Base-by-base conservation (phyloP, 2,888 invertebrate species). In the Callyntrura sp. region DNA sequence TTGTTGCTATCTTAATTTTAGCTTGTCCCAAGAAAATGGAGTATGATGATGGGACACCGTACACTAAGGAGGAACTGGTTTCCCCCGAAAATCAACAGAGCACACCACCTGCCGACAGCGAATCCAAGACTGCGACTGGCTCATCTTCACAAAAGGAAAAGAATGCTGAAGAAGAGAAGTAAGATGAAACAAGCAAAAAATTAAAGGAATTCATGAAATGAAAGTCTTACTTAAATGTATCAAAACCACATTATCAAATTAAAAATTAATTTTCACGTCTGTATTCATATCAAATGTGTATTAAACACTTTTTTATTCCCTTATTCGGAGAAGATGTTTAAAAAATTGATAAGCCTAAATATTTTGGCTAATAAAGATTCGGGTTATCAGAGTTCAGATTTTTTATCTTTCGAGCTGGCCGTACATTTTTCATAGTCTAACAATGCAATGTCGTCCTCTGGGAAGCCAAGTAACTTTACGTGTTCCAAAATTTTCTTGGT, bases 21-120 rank as follows among this genome's bases (percentile, higher is more conserved):
- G 11, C 70, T 1, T 85, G 84, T 25, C 85, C 85, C 11, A 51
- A 55, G 43, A 90, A 88, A 35, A 86, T 90, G 85, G 90, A 90
- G 17, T 35, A 88, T 45, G 90, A 90, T 73, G 90, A 90, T 62
- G 90, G 90, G 17, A 88, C 87, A 0, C 57, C 43, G 35, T 90
- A 90, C 82, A 84, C 79, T 14, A 90, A 88, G 35, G 85, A 88
- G 5, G 90, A 88, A 25, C 25, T 84, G 0, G 84, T 84, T 5
- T 83, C 90, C 23, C 3, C 43, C 35, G 11, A 45, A 43, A 48
- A 23, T 8, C 73, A 73, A n/a, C 12, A 45, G 6, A 20, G 3
- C 3, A 4, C 28, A 3, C n/a, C 2, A 28, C 12, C 12, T n/a
- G 68, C 25, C 25, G 12, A n/a, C 28, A 35, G 12, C 28, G 28